phyloP scores from a whole-genome alignment of 2,113 vertebrate genomes.

The Planiliza haematocheilus region DNA sequence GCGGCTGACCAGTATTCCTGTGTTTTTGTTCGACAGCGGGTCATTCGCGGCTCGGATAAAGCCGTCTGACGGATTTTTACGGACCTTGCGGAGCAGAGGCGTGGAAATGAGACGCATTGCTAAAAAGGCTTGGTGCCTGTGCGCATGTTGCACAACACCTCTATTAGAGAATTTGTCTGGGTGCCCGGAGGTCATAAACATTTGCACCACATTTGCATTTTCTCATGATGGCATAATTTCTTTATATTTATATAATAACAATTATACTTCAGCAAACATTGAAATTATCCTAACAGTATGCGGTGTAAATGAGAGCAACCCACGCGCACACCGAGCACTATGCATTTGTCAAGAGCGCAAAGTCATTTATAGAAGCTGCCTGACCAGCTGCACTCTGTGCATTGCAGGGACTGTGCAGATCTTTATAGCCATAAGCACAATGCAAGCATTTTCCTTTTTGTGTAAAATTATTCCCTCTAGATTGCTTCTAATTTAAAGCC shows the following conservation, averaged over 20 bases:
- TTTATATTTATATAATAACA: not conserved
- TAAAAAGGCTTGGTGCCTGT: not conserved
- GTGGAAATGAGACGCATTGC: constrained; percentile 6
- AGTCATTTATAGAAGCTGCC: constrained; percentile 42
- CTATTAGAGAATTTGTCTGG: constrained; percentile 5
- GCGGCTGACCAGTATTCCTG: not conserved
- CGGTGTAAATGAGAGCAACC: constrained; percentile 10
- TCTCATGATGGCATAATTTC: not conserved
- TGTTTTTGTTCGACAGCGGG: constrained; percentile 11
- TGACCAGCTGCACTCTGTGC: constrained; percentile 58
- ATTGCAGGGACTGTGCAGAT: constrained; percentile 34
- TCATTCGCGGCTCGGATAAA: not conserved
- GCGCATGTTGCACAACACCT: constrained; percentile 12
- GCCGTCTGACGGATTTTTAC: not conserved
- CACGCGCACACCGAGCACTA: not conserved
- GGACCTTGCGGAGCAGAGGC: not conserved
- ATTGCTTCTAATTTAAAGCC: constrained; percentile 65
- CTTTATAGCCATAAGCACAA: constrained; percentile 66
- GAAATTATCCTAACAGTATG: not conserved
- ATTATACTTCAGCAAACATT: constrained; percentile 2
- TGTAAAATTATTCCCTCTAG: constrained; percentile 59
- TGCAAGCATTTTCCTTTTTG: constrained; percentile 65
- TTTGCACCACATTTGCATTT: not conserved
- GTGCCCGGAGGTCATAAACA: not conserved
- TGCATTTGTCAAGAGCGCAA: constrained; percentile 15